Evolutionary conservation across 1,140 invertebrate species (phyloP), one percentile per base, ranked within the genome.

Genomic region (Myzus persicae): DNA sequence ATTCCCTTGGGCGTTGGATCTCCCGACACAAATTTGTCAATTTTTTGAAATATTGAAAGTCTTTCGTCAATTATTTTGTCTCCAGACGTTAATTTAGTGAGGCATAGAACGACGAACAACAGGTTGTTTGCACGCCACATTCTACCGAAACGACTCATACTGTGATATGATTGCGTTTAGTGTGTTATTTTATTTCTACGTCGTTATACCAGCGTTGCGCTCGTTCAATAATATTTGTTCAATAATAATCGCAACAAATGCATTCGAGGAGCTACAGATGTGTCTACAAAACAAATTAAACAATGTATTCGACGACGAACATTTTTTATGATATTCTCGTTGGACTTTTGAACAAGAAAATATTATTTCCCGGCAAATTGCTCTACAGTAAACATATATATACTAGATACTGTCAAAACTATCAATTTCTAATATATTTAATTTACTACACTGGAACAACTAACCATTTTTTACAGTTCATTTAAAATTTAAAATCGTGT

Each of bases 1-100:
- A 59, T 2, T 26, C 26, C 31, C 0, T 31, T 1, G 2, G 0
- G 9, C 0, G 5, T 31, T 31, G 0, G 59, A 59, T 8, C 0
- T 9, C 24, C 14, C 14, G 18, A 59, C 0, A 31, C 11, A 1
- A 4, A 67, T 9, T 67, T 31, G 31, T 67, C 11, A 67, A 67
- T 67, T 26, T 31, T 4, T 31, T 67, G 9, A 3, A 67, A 67
- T 67, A 14, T n/a, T 4, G 59, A 11, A 67, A n/a, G 31, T 31
- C 31, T 14, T 3, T 31, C 8, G 26, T 14, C 9, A 59, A 26
- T 6, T n/a, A n/a, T n/a, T n/a, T n/a, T n/a, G n/a, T n/a, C n/a
- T n/a, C n/a, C n/a, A n/a, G n/a, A 9, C 8, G 6, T 31, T 9
- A 54, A 54, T 9, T 7, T 54, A 7, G 26, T 9, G 11, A 67